Conservation (phyloP, 2,888 invertebrate genomes). For the Tethea ocularis region DNA sequence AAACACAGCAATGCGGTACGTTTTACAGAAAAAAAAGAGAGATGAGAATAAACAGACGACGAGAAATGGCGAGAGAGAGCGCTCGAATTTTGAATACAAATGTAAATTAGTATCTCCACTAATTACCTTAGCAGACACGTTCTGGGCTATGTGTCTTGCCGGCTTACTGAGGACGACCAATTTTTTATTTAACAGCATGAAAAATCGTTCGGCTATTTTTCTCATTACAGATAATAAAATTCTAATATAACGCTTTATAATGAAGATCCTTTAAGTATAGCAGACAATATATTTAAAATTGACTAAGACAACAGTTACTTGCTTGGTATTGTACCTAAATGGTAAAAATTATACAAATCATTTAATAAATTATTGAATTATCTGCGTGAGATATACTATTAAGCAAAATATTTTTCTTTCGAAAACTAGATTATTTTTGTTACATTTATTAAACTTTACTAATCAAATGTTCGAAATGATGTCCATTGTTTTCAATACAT, state of each 20-base stretch:
- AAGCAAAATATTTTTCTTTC: too few species aligned
- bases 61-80: conserved; percentile 77
- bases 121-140: conserved; percentile 81
- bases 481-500: too few species aligned
- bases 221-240: conserved; percentile 66
- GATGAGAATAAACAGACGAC: conserved; percentile 83
- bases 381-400: too few species aligned
- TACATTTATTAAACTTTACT: too few species aligned
- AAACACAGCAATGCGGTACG: conserved; percentile 82
- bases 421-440: too few species aligned
- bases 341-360: too few species aligned
- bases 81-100: conserved; percentile 85
- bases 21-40: conserved; percentile 68
- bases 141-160: conserved; percentile 79
- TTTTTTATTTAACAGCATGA: conserved; percentile 66
- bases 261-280: conserved; percentile 1
- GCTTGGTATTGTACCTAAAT: too few species aligned
- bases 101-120: conserved; percentile 84
- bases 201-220: conserved; percentile 72
- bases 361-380: too few species aligned
- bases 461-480: too few species aligned
- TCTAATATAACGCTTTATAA: conserved; percentile 50
- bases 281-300: too few species aligned
- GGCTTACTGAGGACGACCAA: conserved; percentile 75
- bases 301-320: conserved; percentile 4